Conservation (phyloP, 2,797 vertebrate genomes). For the Clarias fuscus region DNA sequence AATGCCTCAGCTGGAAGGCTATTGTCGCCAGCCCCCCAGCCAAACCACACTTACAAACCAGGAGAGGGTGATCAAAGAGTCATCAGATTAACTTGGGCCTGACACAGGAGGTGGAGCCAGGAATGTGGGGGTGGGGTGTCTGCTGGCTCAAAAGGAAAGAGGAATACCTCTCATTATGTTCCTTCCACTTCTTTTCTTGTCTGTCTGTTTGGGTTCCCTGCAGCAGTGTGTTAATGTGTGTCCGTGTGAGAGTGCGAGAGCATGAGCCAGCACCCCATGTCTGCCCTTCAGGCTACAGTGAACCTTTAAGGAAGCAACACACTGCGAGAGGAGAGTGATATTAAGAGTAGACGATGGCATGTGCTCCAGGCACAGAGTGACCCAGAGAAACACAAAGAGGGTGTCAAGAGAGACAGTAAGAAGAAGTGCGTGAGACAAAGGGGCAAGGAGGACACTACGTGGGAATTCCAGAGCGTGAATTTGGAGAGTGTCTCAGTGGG, state of each 20-base stretch:
- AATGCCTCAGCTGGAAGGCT: slow-evolving; percentile 77
- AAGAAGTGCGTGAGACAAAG: slow-evolving; percentile 33
- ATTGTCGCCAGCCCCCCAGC: slow-evolving; percentile 63
- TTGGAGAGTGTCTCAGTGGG: slow-evolving; percentile 62
- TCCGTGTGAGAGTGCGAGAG: slow-evolving; percentile 43
- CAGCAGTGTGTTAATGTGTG: slow-evolving; percentile 51
- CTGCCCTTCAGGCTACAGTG: slow-evolving; percentile 75
- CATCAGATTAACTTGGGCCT: slow-evolving; percentile 70
- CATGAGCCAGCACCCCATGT: slow-evolving; percentile 37
- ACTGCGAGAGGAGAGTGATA: slow-evolving; percentile 76
- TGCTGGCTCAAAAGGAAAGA: slow-evolving; percentile 73
- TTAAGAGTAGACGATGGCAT: slow-evolving; percentile 64
- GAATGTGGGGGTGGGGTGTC: slow-evolving; percentile 53
- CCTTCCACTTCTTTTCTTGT: slow-evolving; percentile 63
- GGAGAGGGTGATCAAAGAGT: slow-evolving; percentile 78
- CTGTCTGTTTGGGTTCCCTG: slow-evolving; percentile 58
- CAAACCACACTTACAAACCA: slow-evolving; percentile 70
- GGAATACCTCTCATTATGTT: slow-evolving; percentile 81
- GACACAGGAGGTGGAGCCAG: slow-evolving; percentile 63
- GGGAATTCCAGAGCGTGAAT: slow-evolving; percentile 64
- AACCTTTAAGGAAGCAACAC: slow-evolving; percentile 70
- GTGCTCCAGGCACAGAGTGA: slow-evolving; percentile 56
- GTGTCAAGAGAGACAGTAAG: slow-evolving; percentile 38
- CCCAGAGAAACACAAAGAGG: background rate
- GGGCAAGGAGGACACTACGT: slow-evolving; percentile 45